A percentile compares a stretch with the other conserved stretches of the same genome.
Conservation (phyloP, 2,113 vertebrate species). For the Cynocephalus volans region DNA sequence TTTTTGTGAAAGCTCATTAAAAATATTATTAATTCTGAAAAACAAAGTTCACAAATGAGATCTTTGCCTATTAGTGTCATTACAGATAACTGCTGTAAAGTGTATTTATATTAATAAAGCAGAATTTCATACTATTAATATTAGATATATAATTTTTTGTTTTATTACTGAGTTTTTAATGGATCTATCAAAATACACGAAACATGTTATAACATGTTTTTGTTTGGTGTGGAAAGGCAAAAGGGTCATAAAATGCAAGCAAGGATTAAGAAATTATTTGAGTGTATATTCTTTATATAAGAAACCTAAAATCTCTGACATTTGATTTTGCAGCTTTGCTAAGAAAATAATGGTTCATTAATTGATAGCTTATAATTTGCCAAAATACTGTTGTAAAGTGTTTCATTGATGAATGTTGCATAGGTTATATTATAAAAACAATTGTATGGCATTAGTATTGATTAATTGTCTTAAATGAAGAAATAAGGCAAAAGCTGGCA, state of each 20-base stretch:
- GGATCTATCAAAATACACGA: not conserved
- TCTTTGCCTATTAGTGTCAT: not conserved
- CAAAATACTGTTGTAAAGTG: not conserved
- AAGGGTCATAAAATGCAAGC: not conserved
- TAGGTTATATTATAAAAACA: not conserved
- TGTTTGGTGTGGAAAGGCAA: not conserved
- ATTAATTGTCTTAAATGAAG: not conserved
- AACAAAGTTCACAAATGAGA: not conserved
- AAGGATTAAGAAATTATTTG: slow-evolving; percentile 33
- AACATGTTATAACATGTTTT: not conserved
- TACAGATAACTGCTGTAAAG: not conserved
- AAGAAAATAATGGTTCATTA: not conserved
- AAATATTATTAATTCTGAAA: not conserved
- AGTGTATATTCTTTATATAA: not conserved
- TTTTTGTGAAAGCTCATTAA: not conserved
- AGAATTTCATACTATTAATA: not conserved
- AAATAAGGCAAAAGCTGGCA: not conserved
- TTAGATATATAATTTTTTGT: not conserved
- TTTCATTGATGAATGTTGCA: not conserved
- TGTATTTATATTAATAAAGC: not conserved
- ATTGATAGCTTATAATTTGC: not conserved
- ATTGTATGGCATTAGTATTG: not conserved
- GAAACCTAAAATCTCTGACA: not conserved
- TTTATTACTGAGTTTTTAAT: slow-evolving; percentile 16
- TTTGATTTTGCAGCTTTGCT: not conserved